Evolutionary conservation across 2,888 invertebrate genomes (phyloP).

Genomic region (Thymelicus lineola): DNA sequence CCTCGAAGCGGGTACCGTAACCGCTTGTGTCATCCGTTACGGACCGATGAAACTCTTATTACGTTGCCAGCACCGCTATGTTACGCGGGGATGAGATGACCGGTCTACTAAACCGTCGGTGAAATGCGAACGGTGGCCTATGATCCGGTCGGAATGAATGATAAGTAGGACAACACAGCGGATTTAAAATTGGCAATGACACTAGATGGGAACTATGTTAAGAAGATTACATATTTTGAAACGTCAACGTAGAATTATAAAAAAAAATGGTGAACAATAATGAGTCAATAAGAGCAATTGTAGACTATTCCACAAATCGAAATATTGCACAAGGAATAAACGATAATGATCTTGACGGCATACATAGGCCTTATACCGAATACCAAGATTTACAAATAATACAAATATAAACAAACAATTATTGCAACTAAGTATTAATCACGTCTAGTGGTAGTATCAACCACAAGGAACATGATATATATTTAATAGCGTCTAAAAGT

Average conservation of each 20-base stretch:
- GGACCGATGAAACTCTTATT: constrained; percentile 75
- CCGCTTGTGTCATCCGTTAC: constrained; percentile 82
- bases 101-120: constrained; percentile 15
- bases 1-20: constrained; percentile 68
- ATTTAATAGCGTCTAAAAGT: constrained; percentile 10
- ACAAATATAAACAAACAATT: constrained; percentile 35
- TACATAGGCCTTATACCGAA: constrained; percentile 43
- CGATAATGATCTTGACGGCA: constrained; percentile 34
- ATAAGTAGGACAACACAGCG: background rate
- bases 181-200: background rate
- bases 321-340: constrained; percentile 23
- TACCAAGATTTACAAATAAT: constrained; percentile 39
- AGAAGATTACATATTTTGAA: background rate
- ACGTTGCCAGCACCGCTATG: constrained; percentile 71
- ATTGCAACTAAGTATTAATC: constrained; percentile 25
- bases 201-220: background rate
- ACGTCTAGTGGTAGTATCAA: constrained; percentile 6
- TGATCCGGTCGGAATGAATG: constrained; percentile 1
- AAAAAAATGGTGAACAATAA: background rate
- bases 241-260: too few relatives aligned
- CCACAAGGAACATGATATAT: constrained; percentile 11
- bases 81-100: constrained; percentile 54
- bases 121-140: constrained; percentile 14
- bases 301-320: background rate
- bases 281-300: constrained; percentile 20